phyloP scores from a whole-genome alignment of 2,113 vertebrate genomes.

The Vulpes lagopus region DNA sequence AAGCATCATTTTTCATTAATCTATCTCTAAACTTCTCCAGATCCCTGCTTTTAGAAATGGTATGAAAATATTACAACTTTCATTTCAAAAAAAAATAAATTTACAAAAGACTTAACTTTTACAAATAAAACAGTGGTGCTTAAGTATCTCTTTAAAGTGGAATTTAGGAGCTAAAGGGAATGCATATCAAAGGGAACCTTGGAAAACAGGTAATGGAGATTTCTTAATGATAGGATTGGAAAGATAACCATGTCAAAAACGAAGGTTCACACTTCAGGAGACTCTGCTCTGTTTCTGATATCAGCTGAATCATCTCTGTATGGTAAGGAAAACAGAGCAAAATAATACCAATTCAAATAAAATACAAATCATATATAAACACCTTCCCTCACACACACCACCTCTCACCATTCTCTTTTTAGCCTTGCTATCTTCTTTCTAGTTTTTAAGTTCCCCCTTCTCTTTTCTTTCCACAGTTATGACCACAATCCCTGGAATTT shows the following conservation, averaged over 20 bases:
- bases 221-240: neutral
- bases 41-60: conserved; percentile 44
- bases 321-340: neutral
- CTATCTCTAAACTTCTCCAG: neutral
- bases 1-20: conserved; percentile 14
- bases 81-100: conserved; percentile 26
- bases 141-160: neutral
- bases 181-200: neutral
- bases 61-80: neutral
- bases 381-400: no score
- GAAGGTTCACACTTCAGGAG: neutral
- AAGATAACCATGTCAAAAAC: neutral
- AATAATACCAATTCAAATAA: neutral
- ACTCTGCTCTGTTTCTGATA: neutral
- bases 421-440: neutral
- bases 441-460: neutral
- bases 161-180: neutral
- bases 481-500: neutral
- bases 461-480: neutral
- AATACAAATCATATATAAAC: neutral
- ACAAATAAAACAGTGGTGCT: neutral
- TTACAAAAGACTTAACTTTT: neutral
- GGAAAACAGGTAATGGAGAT: neutral
- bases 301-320: neutral
- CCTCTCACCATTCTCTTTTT: neutral